These are phyloP conservation scores for Cerceris rybyensis DNA, from an alignment of 2,888 invertebrate species.

Conservation along the genomic window DNA sequence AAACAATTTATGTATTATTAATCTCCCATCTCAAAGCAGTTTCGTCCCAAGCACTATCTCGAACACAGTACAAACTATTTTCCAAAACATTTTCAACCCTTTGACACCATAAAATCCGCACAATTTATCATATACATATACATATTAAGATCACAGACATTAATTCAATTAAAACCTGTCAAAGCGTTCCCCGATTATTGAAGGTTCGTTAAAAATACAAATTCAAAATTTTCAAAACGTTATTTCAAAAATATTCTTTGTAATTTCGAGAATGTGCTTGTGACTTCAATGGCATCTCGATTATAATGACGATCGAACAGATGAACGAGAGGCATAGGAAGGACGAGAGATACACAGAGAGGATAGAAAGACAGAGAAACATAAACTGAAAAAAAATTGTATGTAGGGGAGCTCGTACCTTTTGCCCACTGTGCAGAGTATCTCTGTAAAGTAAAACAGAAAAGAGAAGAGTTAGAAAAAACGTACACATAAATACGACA, in stretches of 20 bases:
- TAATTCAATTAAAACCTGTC: too few species aligned
- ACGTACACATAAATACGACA: conserved; percentile 66
- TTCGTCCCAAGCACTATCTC: neutral
- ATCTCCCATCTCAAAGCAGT: neutral
- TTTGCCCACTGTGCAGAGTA: conserved; percentile 80
- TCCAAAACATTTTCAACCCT: too few species aligned
- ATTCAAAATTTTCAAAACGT: too few species aligned
- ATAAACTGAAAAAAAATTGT: conserved; percentile 41
- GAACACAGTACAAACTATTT: neutral
- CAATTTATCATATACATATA: too few species aligned
- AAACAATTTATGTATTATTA: neutral
- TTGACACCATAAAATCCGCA: too few species aligned
- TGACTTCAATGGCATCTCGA: conserved; percentile 3
- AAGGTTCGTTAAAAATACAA: too few species aligned
- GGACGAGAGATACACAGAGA: conserved; percentile 27
- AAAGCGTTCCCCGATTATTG: too few species aligned
- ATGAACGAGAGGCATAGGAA: conserved; percentile 35
- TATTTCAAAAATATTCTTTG: neutral
- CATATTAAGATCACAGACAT: too few species aligned
- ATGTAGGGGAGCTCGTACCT: conserved; percentile 76
- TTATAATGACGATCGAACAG: conserved; percentile 13
- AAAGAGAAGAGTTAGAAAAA: conserved; percentile 79
- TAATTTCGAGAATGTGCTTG: neutral
- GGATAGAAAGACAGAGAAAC: conserved; percentile 28
- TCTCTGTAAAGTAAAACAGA: conserved; percentile 81